These are phyloP conservation scores for Brenthis daphne DNA, from an alignment of 2,888 invertebrate genomes.

Conservation along the genomic window DNA sequence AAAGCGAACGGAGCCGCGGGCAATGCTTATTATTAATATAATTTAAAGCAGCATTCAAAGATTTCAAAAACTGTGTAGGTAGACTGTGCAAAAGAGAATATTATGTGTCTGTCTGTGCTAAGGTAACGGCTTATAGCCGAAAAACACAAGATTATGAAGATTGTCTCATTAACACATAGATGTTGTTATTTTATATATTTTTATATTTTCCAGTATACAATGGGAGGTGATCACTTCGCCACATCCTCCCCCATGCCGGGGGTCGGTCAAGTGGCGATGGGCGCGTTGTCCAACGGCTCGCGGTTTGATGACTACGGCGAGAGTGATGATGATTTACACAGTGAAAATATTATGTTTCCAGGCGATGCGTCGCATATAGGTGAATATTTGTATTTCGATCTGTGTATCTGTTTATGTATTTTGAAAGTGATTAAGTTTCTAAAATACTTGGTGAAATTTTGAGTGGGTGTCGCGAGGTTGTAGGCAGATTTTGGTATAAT, in stretches of 20 bases:
- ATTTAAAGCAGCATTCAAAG: too few species aligned
- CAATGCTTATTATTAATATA: not conserved
- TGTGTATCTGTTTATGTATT: not conserved
- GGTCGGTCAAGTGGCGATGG: conserved; percentile 66
- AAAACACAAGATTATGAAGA: too few species aligned
- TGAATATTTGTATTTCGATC: conserved; percentile 50
- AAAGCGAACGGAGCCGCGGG: too few species aligned
- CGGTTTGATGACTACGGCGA: conserved; percentile 92
- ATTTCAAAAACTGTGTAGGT: too few species aligned
- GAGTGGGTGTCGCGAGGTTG: too few species aligned
- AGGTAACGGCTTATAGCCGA: too few species aligned
- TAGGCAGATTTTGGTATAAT: too few species aligned
- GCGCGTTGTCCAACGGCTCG: conserved; percentile 84
- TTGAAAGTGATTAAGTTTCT: not conserved
- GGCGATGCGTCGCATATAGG: conserved; percentile 85
- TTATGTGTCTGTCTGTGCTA: too few species aligned
- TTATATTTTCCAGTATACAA: conserved; percentile 43
- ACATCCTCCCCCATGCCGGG: conserved; percentile 75
- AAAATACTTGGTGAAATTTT: not conserved
- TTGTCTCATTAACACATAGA: too few species aligned
- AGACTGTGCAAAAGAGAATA: too few species aligned
- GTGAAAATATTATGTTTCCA: conserved; percentile 93
- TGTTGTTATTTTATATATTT: not conserved
- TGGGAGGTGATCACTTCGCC: conserved; percentile 73
- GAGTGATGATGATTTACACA: conserved; percentile 93